Evolutionary conservation across 92 coral and sea anemone species (phyloP).

Genomic region (Phenganax subtilis): DNA sequence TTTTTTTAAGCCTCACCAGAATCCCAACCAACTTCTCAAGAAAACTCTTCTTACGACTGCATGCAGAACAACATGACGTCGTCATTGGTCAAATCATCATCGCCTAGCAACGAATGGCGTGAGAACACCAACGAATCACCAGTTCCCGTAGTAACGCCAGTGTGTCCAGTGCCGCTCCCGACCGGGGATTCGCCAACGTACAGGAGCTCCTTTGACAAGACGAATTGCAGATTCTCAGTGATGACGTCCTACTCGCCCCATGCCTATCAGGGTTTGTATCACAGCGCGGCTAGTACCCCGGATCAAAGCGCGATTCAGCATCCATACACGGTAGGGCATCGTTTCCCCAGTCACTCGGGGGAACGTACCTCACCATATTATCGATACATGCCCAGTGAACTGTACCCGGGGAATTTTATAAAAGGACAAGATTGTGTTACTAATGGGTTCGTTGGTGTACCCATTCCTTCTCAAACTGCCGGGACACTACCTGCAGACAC

Average conservation of each 20-base stretch:
- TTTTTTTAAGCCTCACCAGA: neutral
- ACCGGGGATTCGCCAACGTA: slow-evolving; percentile 31
- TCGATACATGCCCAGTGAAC: slow-evolving; percentile 28
- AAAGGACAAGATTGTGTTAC: slow-evolving; percentile 27
- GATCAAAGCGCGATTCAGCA: slow-evolving; percentile 38
- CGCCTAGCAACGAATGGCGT: slow-evolving; percentile 40
- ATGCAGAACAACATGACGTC: slow-evolving; percentile 22
- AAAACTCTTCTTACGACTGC: slow-evolving; percentile 24
- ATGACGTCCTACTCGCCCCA: slow-evolving; percentile 37
- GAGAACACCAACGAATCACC: slow-evolving; percentile 8
- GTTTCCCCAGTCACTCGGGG: slow-evolving; percentile 5
- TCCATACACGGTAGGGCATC: slow-evolving; percentile 38
- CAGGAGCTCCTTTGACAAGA: slow-evolving; percentile 34
- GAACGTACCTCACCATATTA: slow-evolving; percentile 18
- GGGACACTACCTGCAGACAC: neutral
- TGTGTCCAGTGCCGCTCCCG: slow-evolving; percentile 32
- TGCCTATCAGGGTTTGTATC: slow-evolving; percentile 30
- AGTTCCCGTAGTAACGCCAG: slow-evolving; percentile 15
- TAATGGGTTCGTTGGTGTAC: slow-evolving; percentile 11
- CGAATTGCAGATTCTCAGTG: slow-evolving; percentile 37
- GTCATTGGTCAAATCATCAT: neutral
- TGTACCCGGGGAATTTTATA: slow-evolving; percentile 13
- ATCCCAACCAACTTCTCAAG: neutral
- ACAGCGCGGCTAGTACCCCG: slow-evolving; percentile 12
- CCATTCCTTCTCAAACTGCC: slow-evolving; percentile 30